A percentile compares a stretch with the other conserved stretches of the same genome.
These are phyloP conservation scores for Thalpophila matura DNA, from an alignment of 2,888 invertebrate genomes.

Conservation along the genomic window DNA sequence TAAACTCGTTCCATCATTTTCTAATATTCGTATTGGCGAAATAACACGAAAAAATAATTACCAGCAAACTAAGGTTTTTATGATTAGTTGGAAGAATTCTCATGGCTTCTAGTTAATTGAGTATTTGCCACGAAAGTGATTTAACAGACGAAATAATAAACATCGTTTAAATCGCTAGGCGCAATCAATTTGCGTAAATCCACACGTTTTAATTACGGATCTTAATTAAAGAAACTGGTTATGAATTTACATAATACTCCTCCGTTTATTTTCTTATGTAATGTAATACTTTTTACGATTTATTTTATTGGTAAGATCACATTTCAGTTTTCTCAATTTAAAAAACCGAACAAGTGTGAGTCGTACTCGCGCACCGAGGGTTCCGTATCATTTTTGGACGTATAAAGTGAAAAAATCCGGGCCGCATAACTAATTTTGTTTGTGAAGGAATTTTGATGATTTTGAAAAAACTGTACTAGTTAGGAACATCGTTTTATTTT, in stretches of 20 bases:
- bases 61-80: conserved; percentile 5
- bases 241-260: conserved; percentile 22
- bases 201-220: conserved; percentile 30
- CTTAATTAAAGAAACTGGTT: conserved; percentile 8
- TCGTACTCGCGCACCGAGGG: too few species aligned
- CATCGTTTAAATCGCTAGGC: background rate
- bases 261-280: conserved; percentile 14
- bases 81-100: conserved; percentile 28
- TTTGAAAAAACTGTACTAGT: too few species aligned
- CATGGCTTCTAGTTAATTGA: conserved; percentile 34
- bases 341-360: too few species aligned
- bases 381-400: too few species aligned
- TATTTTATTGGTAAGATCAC: conserved; percentile 5
- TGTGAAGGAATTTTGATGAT: too few species aligned
- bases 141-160: conserved; percentile 36
- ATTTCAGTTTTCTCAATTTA: conserved; percentile 19
- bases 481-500: too few species aligned
- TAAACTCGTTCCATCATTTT: conserved; percentile 6
- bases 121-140: conserved; percentile 18
- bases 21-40: conserved; percentile 12
- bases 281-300: conserved; percentile 4
- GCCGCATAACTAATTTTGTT: too few species aligned
- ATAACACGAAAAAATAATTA: conserved; percentile 35
- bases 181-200: conserved; percentile 39
- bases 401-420: too few species aligned